Evolutionary conservation across 2,888 invertebrate species (phyloP).

Genomic region (Phyllotreta striolata): DNA sequence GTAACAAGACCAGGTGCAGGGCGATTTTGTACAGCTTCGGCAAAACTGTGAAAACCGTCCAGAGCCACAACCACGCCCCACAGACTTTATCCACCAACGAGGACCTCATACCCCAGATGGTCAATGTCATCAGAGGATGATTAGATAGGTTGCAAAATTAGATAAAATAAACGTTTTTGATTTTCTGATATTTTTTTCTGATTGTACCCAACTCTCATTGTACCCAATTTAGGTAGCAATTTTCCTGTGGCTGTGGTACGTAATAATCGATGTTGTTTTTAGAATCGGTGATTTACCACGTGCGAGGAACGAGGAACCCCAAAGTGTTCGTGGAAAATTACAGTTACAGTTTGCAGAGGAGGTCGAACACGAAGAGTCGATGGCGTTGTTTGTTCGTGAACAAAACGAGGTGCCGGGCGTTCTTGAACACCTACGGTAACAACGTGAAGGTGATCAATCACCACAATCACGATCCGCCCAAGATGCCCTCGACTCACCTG

Average conservation of each 20-base stretch:
- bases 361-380: conserved; percentile 34
- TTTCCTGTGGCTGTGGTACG: too few species aligned
- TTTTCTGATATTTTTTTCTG: too few species aligned
- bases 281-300: conserved; percentile 39
- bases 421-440: conserved; percentile 42
- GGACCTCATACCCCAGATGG: conserved; percentile 35
- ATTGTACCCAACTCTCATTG: too few species aligned
- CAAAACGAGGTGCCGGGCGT: conserved; percentile 44
- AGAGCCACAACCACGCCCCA: conserved; percentile 44
- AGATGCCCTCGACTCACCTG: conserved; percentile 15
- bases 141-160: too few species aligned
- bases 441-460: conserved; percentile 41
- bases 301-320: conserved; percentile 42
- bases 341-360: conserved; percentile 39
- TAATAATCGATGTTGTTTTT: conserved; percentile 18
- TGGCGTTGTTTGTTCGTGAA: conserved; percentile 51
- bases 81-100: conserved; percentile 20
- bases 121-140: conserved; percentile 37
- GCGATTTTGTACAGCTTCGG: conserved; percentile 46
- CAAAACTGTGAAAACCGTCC: conserved; percentile 43
- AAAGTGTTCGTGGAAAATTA: conserved; percentile 44
- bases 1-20: conserved; percentile 46
- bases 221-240: too few species aligned
- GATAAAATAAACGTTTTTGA: too few species aligned
- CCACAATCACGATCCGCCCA: conserved; percentile 45